These are phyloP conservation scores for Candoia aspera DNA, from an alignment of 2,113 vertebrate genomes.

Conservation along the genomic window DNA sequence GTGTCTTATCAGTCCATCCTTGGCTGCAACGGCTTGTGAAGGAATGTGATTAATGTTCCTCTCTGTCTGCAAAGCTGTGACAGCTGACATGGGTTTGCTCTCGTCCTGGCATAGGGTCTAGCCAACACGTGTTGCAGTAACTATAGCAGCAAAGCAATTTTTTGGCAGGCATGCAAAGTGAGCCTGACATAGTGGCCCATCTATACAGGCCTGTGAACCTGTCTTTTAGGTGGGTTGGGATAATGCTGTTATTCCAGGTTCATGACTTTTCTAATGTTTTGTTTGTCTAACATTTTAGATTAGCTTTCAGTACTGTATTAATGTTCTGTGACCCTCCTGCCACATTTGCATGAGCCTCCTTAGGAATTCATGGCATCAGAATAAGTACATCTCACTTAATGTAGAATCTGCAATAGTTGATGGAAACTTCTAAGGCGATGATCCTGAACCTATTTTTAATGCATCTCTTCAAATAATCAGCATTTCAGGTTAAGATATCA, in stretches of 20 bases:
- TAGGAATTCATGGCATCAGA: background rate
- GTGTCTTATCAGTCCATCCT: no score
- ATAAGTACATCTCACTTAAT: background rate
- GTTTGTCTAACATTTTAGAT: background rate
- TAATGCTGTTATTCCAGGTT: background rate
- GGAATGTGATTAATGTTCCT: no score
- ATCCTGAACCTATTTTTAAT: conserved; percentile 15
- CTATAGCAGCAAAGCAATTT: no score
- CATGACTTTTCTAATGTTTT: background rate
- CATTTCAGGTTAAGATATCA: conserved; percentile 21
- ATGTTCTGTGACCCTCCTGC: background rate
- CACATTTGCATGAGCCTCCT: background rate
- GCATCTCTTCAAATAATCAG: conserved; percentile 14
- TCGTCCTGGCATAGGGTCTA: no score
- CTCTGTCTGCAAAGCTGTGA: no score
- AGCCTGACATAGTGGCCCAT: no score
- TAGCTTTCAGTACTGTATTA: background rate
- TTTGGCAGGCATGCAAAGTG: no score
- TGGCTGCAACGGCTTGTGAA: no score
- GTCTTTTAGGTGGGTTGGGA: background rate
- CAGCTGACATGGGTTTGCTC: no score
- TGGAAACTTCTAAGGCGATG: background rate
- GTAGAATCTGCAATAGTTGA: background rate
- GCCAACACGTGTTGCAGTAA: no score
- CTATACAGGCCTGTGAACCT: background rate